Evolutionary conservation across 2,113 vertebrate species (phyloP), one percentile per base, ranked within the genome.

Genomic region (Misgurnus anguillicaudatus): DNA sequence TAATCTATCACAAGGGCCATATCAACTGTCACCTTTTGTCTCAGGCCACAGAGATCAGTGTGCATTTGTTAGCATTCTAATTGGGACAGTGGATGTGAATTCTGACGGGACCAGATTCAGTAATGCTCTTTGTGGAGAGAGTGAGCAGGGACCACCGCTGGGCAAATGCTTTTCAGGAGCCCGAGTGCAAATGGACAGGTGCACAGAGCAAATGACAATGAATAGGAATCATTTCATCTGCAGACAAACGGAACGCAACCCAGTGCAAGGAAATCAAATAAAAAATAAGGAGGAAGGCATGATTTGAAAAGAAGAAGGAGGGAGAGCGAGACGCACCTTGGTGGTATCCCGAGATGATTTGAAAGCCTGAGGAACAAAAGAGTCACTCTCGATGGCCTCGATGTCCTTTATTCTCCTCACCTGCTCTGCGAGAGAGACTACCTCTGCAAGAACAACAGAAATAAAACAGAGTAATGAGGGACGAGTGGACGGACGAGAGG

Each of bases 331-430:
- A 75, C 3, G 90, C 94, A 98, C 97, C 94, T 97, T 97, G 90
- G 92, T 93, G 83, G 92, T 83, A 84, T 98, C 97, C 86, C 97
- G 94, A 89, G 93, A 96, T 63, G 98, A 99, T 93, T 95, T 94
- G 94, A 99, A 99, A 86, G 89, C 91, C 91, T 98, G 97, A 38
- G 95, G 95, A 92, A 98, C 88, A 94, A 98, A 99, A 88, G 94
- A 95, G 91, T 98, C 96, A 77, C 94, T 96, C 87, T 99, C 97
- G 90, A 99, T 99, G 87, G 96, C 96, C 89, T 98, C 97, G 74
- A 99, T 98, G 83, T 98, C 96, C 91, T 98, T 98, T 78, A 96
- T 96, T 89, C 98, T 90, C 91, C 92, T 97, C 87, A 97, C 98
- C 86, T 99, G 98, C 85, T 98, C 96, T 47, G 94, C 89, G 3